Evolutionary conservation across 2,797 vertebrate genomes (phyloP).

Genomic region (Calcarius lapponicus): DNA sequence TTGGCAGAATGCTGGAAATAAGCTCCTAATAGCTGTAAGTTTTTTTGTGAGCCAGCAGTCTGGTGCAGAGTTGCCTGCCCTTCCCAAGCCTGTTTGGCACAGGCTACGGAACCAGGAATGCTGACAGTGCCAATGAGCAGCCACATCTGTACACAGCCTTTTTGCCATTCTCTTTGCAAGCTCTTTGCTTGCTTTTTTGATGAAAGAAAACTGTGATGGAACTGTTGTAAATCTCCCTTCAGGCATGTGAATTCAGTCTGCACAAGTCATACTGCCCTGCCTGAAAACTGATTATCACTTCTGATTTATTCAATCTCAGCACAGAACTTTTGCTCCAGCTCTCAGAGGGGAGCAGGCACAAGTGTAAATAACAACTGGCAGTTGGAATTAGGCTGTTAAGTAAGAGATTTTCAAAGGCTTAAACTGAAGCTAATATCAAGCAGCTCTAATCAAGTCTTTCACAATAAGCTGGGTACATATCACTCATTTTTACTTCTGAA

Average conservation of each 20-base stretch:
- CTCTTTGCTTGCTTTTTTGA: background rate
- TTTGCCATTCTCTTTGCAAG: background rate
- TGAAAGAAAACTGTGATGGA: background rate
- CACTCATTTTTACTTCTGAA: background rate
- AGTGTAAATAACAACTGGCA: constrained; percentile 39
- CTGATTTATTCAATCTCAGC: background rate
- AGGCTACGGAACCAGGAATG: background rate
- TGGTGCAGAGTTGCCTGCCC: background rate
- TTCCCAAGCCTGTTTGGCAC: background rate
- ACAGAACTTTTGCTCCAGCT: background rate
- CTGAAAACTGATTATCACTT: background rate
- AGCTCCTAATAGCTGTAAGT: background rate
- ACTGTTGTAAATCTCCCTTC: background rate
- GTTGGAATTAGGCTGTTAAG: constrained; percentile 10
- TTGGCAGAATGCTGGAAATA: background rate
- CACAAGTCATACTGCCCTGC: background rate
- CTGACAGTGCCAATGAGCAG: background rate
- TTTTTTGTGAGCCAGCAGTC: background rate
- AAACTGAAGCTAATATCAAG: background rate
- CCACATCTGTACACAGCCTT: background rate
- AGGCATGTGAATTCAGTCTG: background rate
- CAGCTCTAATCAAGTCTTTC: background rate
- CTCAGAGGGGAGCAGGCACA: background rate
- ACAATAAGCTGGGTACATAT: background rate
- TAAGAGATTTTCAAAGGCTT: constrained; percentile 24